Conservation (phyloP, 2,113 vertebrate species). For the Sphaerodactylus townsendi region DNA sequence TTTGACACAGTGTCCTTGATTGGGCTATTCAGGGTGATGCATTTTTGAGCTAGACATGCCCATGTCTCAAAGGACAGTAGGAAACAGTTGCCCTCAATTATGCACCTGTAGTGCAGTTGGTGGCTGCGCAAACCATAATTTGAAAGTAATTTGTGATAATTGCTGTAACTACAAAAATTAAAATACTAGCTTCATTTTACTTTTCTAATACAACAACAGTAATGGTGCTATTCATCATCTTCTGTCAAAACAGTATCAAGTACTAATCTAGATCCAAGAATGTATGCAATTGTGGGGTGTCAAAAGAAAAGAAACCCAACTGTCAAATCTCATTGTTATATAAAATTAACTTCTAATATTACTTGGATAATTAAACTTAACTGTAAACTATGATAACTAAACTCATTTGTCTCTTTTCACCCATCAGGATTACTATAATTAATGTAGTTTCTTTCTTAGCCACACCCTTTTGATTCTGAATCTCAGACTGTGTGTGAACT, state of each 20-base stretch:
- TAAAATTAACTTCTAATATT: conserved; percentile 45
- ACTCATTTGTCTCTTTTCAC: conserved; percentile 43
- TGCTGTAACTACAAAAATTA: conserved; percentile 48
- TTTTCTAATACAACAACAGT: conserved; percentile 38
- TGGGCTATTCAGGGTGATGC: background rate
- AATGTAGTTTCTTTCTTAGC: background rate
- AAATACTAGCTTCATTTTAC: conserved; percentile 53
- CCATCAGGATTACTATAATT: conserved; percentile 38
- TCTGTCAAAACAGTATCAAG: conserved; percentile 58
- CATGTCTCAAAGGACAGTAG: background rate
- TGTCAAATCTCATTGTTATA: conserved; percentile 32
- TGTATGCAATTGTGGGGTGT: conserved; percentile 21
- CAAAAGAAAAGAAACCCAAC: conserved; percentile 44
- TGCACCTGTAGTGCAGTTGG: conserved; percentile 26
- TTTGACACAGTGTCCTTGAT: background rate
- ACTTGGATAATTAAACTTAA: conserved; percentile 45
- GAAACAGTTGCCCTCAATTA: conserved; percentile 16
- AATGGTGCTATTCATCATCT: conserved; percentile 64
- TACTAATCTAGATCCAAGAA: conserved; percentile 53
- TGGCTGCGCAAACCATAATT: conserved; percentile 41
- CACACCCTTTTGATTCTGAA: background rate
- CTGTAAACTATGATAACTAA: conserved; percentile 39
- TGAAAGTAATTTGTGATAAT: conserved; percentile 60
- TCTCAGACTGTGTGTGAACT: background rate
- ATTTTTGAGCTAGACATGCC: background rate